A percentile compares a stretch with the other conserved stretches of the same genome.
Conservation (phyloP, 2,888 invertebrate species). For the Tethea ocularis region DNA sequence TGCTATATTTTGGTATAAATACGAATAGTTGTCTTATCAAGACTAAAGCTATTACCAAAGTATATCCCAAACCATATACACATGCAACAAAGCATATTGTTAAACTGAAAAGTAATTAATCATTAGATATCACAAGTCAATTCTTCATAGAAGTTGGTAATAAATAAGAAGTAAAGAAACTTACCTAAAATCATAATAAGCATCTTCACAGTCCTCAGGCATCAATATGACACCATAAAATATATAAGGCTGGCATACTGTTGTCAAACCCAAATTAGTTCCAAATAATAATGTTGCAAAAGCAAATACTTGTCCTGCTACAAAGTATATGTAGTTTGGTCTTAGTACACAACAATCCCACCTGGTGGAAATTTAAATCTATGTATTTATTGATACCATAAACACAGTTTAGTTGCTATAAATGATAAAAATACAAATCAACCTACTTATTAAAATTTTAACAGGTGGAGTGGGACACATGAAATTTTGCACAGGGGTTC, state of each 20-base stretch:
- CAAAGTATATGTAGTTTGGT: slow-evolving; percentile 90
- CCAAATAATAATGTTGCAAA: slow-evolving; percentile 88
- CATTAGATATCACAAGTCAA: slow-evolving; percentile 7
- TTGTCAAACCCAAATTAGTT: slow-evolving; percentile 91
- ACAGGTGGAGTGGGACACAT: no score
- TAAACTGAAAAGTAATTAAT: slow-evolving; percentile 65
- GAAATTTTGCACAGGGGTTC: no score
- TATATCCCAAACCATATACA: slow-evolving; percentile 73
- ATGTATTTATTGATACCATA: neutral
- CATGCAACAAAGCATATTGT: slow-evolving; percentile 84
- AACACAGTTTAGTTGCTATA: no score
- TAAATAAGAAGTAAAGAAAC: slow-evolving; percentile 43
- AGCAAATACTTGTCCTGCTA: slow-evolving; percentile 86
- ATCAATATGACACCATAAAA: slow-evolving; percentile 87
- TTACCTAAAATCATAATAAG: slow-evolving; percentile 91
- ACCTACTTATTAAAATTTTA: no score
- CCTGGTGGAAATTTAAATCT: slow-evolving; percentile 75
- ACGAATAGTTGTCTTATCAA: slow-evolving; percentile 72
- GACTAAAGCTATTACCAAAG: slow-evolving; percentile 71
- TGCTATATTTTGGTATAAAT: slow-evolving; percentile 72
- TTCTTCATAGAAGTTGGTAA: neutral
- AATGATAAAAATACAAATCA: no score
- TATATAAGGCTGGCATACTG: slow-evolving; percentile 92
- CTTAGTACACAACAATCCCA: slow-evolving; percentile 93
- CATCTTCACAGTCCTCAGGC: slow-evolving; percentile 93